Conservation (phyloP, 2,113 vertebrate genomes). For the Plestiodon gilberti region DNA sequence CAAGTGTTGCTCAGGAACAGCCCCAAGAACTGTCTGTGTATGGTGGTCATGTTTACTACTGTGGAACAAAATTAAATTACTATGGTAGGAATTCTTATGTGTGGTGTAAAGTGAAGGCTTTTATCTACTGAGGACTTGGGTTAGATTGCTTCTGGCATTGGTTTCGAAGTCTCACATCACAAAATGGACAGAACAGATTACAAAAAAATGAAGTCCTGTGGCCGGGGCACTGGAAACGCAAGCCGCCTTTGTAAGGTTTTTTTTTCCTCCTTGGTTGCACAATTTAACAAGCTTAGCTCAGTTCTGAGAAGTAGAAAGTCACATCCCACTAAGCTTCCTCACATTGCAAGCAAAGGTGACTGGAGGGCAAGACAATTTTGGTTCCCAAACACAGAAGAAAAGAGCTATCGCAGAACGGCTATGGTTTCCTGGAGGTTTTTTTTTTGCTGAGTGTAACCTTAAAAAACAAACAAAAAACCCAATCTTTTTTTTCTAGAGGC, state of each 20-base stretch:
- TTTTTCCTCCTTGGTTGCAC: neutral
- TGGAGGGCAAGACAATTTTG: neutral
- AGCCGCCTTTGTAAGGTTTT: neutral
- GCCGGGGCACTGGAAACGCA: neutral
- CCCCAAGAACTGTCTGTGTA: neutral
- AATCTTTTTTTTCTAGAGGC: neutral
- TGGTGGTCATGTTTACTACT: neutral
- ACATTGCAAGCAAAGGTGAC: constrained; percentile 14
- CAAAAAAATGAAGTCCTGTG: neutral
- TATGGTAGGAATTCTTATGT: neutral
- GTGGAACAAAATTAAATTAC: neutral
- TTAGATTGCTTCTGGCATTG: neutral
- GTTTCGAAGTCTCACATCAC: rapidly evolving
- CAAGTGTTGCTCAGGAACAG: neutral
- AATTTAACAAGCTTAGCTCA: neutral
- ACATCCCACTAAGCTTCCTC: neutral
- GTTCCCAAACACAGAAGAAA: constrained; percentile 13
- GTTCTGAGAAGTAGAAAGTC: neutral
- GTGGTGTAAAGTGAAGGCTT: neutral
- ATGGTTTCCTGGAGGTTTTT: neutral
- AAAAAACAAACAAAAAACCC: neutral
- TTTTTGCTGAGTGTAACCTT: neutral
- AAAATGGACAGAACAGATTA: neutral
- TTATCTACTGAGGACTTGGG: neutral
- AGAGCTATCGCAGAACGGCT: neutral